Evolutionary conservation across 2,797 vertebrate species (phyloP), one percentile per base, ranked within the genome.

Genomic region (Pipistrellus kuhlii): DNA sequence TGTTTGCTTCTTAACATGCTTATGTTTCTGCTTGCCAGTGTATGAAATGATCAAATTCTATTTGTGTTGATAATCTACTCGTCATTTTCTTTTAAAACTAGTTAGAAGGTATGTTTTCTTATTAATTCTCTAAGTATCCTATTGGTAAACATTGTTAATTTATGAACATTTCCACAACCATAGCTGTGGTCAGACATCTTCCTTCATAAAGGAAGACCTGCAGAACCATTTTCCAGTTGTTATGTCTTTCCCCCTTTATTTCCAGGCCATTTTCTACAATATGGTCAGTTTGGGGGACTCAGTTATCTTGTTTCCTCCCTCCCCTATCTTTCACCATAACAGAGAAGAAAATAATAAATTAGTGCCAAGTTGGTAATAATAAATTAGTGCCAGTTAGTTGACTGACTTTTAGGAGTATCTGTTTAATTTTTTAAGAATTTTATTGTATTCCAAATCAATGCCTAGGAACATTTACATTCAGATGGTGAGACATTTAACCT

Each of bases 1-100:
- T 57, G 8, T 88, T 95, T 94, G 66, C n/a, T 78, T 93, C 51
- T 85, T 91, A 90, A 38, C 46, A 84, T 89, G 71, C 20, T 94
- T 69, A 66, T 93, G 48, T 64, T 87, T 94, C 46, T 96, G 68
- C 48, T 13, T 77, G 86, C 57, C 51, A 85, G 84, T 85, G 71
- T n/a, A 14, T 77, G 72, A 93, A 44, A 71, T 53, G 18, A 66
- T 88, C 30, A 89, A 71, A 92, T 68, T 73, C 30, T 53, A 41
- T 88, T 48, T 86, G 21, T 87, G 48, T 59, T n/a, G 59, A 27
- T 72, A 84, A 72, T 90, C n/a, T 94, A n/a, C 64, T 53, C 76
- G 30, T 8, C 17, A 57, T 94, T 95, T 11, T 82, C 57, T 94
- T 84, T 94, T 91, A 64, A 72, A 90, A 66, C 48, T 88, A 46